A percentile compares a stretch with the other conserved stretches of the same genome.
Conservation (phyloP, 2,113 vertebrate genomes). For the Melanotaenia duboulayi region DNA sequence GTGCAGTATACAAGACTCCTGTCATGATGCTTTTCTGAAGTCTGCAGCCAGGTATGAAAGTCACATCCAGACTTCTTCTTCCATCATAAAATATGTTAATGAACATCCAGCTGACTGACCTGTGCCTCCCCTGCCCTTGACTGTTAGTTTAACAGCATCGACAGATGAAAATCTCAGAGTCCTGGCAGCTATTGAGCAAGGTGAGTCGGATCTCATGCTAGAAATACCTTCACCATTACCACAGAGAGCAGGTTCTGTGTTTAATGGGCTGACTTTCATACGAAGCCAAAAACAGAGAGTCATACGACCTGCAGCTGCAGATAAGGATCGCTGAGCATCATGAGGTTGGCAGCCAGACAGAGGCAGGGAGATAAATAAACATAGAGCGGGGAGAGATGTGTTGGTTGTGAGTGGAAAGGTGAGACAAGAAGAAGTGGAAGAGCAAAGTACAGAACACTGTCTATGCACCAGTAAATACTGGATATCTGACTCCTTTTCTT, state of each 20-base stretch:
- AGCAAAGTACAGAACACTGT: too few species aligned
- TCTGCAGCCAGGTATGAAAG: slow-evolving; percentile 81
- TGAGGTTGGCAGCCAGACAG: not conserved
- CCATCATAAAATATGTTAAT: not conserved
- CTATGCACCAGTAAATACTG: not conserved
- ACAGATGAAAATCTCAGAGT: slow-evolving; percentile 86
- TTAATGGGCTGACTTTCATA: not conserved
- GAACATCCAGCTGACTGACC: not conserved
- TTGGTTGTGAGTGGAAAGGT: too few species aligned
- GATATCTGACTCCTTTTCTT: not conserved
- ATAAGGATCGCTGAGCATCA: slow-evolving; percentile 22
- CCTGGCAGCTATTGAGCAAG: slow-evolving; percentile 83
- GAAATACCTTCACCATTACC: slow-evolving; percentile 10
- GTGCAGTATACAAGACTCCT: slow-evolving; percentile 85
- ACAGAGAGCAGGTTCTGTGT: not conserved
- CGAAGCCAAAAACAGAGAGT: slow-evolving; percentile 6
- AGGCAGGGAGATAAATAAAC: slow-evolving; percentile 12
- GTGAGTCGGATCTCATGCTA: slow-evolving; percentile 60
- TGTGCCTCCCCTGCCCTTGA: slow-evolving; percentile 37
- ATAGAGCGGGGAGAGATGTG: not conserved
- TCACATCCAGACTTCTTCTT: not conserved
- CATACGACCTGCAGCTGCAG: slow-evolving; percentile 26
- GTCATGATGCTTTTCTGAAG: slow-evolving; percentile 57
- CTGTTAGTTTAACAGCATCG: slow-evolving; percentile 78
- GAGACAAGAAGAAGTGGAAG: too few species aligned